Base-by-base conservation (phyloP, 2,888 invertebrate genomes). In the Ommatoiulus sabulosus region DNA sequence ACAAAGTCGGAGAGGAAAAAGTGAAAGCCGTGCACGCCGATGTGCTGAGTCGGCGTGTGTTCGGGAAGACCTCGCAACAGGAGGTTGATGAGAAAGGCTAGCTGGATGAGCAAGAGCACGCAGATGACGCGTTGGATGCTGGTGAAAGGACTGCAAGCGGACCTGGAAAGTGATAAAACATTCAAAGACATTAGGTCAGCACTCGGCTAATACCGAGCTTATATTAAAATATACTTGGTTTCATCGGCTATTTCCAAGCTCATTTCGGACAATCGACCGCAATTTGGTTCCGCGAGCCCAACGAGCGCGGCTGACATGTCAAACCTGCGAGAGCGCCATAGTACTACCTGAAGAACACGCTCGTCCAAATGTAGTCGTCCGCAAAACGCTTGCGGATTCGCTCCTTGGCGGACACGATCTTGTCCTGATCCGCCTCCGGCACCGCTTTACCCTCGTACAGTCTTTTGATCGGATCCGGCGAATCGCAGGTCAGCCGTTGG, bases 311-410 rank as follows among this genome's bases (percentile, higher is more conserved):
- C 35, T 2, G 35, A 35, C 0, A n/a, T n/a, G 35, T 35, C 35
- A 35, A 2, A 35, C 35, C 35, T 1, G 35, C 35, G 35, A 35
- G 35, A 35, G 35, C 35, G 35, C 35, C 35, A 2, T 35, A 35
- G 4, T 80, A 35, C n/a, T 86, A 86, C 86, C 86, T 86, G 44
- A 86, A n/a, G 7, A 48, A 44, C 5, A 86, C 3, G 12, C 86
- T 46, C 2, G 48, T 86, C 86, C 86, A 86, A 44, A 86, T 44
- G 44, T 24, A 86, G n/a, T 86, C 86, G n/a, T 86, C 46, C 10
- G 8, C 10, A 24, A 86, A 86, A n/a, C 86, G 7, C 10, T 12
- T 17, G 12, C 7, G 7, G 3, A 86, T 86, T 17, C 86, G 7
- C 20, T 86, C 86, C 44, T 24, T 44, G 20, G 44, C 44, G 46